Conservation (phyloP, 1,140 invertebrate genomes). For the Babylonia areolata region DNA sequence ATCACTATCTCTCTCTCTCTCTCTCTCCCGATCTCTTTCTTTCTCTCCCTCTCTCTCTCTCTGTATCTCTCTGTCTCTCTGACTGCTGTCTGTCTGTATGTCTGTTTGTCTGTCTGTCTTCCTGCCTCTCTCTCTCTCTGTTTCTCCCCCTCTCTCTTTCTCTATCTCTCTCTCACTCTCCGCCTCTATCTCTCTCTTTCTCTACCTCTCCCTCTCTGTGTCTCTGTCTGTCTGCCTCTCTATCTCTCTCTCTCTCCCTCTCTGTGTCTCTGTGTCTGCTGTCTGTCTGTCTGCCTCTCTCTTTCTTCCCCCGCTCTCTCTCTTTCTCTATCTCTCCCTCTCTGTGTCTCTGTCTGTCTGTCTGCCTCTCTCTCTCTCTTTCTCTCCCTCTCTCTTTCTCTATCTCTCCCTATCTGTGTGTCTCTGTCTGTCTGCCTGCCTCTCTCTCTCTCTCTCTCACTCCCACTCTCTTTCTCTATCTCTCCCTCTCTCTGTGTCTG, state of each 20-base stretch:
- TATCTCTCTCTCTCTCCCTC: background rate
- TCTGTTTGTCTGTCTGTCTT: background rate
- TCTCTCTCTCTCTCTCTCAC: no score
- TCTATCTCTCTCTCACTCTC: background rate
- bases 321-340: background rate
- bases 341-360: no score
- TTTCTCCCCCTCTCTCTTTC: background rate
- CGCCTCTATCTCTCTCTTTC: background rate
- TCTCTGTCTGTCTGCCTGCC: background rate
- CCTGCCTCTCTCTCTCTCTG: background rate
- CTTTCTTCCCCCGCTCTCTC: background rate
- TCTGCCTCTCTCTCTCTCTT: no score
- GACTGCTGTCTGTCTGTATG: background rate
- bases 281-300: no score
- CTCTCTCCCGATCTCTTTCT: background rate
- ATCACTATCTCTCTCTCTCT: background rate
- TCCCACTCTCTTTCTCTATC: no score
- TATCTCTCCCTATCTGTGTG: background rate
- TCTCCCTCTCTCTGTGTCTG: no score
- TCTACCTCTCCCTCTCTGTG: background rate
- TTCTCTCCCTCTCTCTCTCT: background rate
- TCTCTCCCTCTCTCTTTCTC: no score
- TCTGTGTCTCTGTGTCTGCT: no score
- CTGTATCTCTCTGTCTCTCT: background rate
- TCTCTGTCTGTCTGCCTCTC: background rate